Evolutionary conservation across 2,113 vertebrate genomes (phyloP).

Genomic region (Nansenia antarctica): DNA sequence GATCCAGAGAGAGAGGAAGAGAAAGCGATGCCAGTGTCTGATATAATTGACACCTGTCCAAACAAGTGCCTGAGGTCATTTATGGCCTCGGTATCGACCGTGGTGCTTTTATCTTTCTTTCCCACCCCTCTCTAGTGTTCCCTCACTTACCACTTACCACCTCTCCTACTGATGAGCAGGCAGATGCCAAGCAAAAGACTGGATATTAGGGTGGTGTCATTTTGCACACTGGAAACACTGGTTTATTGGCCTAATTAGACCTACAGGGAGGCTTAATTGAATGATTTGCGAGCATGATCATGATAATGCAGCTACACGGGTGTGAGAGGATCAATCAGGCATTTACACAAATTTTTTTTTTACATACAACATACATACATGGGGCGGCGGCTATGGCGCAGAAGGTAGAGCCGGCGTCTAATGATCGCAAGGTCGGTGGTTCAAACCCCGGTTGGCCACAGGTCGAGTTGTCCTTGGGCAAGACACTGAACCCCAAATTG

Average conservation of each 20-base stretch:
- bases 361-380: too few species aligned
- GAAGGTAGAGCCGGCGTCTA: too few species aligned
- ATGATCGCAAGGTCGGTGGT: too few species aligned
- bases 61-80: slow-evolving; percentile 40
- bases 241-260: slow-evolving; percentile 62
- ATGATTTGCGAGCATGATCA: slow-evolving; percentile 43
- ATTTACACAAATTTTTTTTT: too few species aligned
- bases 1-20: not conserved
- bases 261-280: slow-evolving; percentile 50
- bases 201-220: slow-evolving; percentile 22
- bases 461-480: too few species aligned
- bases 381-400: too few species aligned
- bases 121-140: slow-evolving; percentile 28
- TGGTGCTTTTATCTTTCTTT: slow-evolving; percentile 18
- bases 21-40: slow-evolving; percentile 4
- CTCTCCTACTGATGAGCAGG: slow-evolving; percentile 21
- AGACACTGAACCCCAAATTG: too few species aligned
- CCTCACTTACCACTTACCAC: slow-evolving; percentile 3
- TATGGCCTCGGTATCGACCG: slow-evolving; percentile 16
- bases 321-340: slow-evolving; percentile 43
- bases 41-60: slow-evolving; percentile 42
- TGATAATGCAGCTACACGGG: slow-evolving; percentile 41
- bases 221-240: slow-evolving; percentile 21
- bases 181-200: slow-evolving; percentile 23
- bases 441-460: too few species aligned